phyloP scores from a whole-genome alignment of 2,113 vertebrate species.

The Stegastes partitus region DNA sequence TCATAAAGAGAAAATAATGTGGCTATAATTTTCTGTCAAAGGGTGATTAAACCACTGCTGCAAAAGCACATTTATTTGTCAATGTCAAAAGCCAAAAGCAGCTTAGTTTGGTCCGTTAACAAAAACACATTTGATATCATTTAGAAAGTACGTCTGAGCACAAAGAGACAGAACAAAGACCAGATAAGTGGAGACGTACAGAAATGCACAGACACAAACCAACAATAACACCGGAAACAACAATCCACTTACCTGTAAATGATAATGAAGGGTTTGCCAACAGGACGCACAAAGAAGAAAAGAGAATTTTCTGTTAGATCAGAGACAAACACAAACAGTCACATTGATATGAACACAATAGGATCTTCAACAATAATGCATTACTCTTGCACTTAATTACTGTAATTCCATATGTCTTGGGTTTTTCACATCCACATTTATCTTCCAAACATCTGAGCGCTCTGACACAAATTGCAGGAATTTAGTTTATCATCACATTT shows the following conservation, averaged over 20 bases:
- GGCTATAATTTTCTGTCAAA: constrained; percentile 11
- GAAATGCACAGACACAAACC: not conserved
- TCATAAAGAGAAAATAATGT: not conserved
- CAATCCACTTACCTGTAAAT: constrained; percentile 71
- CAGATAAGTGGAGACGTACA: not conserved
- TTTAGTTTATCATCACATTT: constrained; percentile 19
- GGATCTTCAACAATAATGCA: not conserved
- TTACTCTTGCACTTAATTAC: constrained; percentile 24
- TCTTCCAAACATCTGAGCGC: constrained; percentile 25
- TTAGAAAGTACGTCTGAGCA: not conserved
- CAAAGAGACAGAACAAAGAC: not conserved
- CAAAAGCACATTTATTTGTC: not conserved
- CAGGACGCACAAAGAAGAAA: constrained; percentile 28
- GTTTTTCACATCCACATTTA: not conserved
- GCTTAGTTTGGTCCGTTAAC: constrained; percentile 15
- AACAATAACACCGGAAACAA: constrained; percentile 1
- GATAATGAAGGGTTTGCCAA: constrained; percentile 25
- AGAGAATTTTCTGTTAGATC: constrained; percentile 28
- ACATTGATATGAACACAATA: constrained; percentile 22
- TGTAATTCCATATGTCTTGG: constrained; percentile 25
- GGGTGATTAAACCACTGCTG: not conserved
- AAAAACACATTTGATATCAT: not conserved
- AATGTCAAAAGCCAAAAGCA: constrained; percentile 16
- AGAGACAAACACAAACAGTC: constrained; percentile 9
- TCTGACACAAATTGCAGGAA: constrained; percentile 24